Percentiles rank a stretch among this genome's conserved stretches.
phyloP scores from a whole-genome alignment of 2,888 invertebrate genomes.

The Micoletzkya japonica region DNA sequence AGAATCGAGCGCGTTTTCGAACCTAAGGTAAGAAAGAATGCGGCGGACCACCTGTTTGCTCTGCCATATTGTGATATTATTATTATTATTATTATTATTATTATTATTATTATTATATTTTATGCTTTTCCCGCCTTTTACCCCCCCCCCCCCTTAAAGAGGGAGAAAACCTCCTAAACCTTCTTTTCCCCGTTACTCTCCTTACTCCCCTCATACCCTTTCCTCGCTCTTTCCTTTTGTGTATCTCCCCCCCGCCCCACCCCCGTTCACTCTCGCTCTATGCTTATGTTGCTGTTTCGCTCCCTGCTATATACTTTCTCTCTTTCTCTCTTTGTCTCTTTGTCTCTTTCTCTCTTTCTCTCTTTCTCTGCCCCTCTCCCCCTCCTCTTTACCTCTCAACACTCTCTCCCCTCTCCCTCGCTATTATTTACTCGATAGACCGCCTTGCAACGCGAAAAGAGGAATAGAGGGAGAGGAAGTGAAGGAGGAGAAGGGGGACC shows the following conservation, averaged over 20 bases:
- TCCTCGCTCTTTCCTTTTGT: neutral
- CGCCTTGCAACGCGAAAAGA: neutral
- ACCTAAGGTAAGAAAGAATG: too few relatives aligned
- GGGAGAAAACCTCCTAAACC: too few relatives aligned
- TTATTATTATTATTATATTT: neutral
- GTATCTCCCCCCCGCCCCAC: neutral
- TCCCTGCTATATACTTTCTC: neutral
- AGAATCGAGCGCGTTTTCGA: too few relatives aligned
- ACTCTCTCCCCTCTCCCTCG: neutral
- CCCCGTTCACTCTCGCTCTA: neutral
- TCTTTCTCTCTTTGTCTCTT: neutral
- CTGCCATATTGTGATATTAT: neutral
- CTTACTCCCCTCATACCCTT: neutral
- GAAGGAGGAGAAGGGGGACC: neutral
- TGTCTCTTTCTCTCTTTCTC: neutral
- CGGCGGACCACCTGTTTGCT: neutral
- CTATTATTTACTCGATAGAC: neutral
- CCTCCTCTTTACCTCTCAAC: neutral
- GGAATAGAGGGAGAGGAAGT: neutral
- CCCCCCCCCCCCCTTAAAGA: neutral
- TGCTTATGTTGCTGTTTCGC: too few relatives aligned
- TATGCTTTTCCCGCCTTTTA: neutral
- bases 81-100: neutral
- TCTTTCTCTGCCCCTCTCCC: too few relatives aligned
- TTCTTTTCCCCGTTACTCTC: neutral